These are phyloP conservation scores for Perizoma affinitatum DNA, from an alignment of 2,888 invertebrate genomes.

Conservation along the genomic window DNA sequence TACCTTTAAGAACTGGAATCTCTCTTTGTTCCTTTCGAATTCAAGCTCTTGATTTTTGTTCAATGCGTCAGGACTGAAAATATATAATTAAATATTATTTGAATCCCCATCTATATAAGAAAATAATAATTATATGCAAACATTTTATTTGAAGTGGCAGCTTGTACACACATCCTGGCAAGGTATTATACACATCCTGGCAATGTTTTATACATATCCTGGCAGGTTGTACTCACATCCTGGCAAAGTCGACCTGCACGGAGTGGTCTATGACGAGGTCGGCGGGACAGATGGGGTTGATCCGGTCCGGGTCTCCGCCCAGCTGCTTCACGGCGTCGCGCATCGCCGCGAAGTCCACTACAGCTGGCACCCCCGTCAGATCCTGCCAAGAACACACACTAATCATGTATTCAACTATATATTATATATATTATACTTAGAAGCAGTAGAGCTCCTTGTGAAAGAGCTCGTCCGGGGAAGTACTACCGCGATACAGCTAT, in stretches of 20 bases:
- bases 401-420: too few species aligned
- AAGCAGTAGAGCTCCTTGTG: too few species aligned
- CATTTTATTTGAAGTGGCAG: not conserved
- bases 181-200: not conserved
- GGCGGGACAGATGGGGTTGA: conserved; percentile 98
- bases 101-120: too few species aligned
- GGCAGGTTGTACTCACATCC: conserved; percentile 79
- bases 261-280: conserved; percentile 99
- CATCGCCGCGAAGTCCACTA: conserved; percentile 99
- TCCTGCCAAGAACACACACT: conserved; percentile 82
- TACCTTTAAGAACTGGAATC: conserved; percentile 98
- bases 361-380: conserved; percentile 98
- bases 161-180: not conserved
- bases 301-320: conserved; percentile 95
- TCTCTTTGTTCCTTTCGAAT: conserved; percentile 96
- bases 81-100: not conserved
- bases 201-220: not conserved
- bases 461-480: too few species aligned
- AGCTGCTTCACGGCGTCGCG: conserved; percentile 95
- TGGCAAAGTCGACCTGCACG: conserved; percentile 96
- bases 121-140: conserved; percentile 42
- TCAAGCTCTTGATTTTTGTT: conserved; percentile 97
- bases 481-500: too few species aligned
- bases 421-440: too few species aligned
- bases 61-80: conserved; percentile 91